These are phyloP conservation scores for Galerucella calmariensis DNA, from an alignment of 2,888 invertebrate species.

Conservation along the genomic window DNA sequence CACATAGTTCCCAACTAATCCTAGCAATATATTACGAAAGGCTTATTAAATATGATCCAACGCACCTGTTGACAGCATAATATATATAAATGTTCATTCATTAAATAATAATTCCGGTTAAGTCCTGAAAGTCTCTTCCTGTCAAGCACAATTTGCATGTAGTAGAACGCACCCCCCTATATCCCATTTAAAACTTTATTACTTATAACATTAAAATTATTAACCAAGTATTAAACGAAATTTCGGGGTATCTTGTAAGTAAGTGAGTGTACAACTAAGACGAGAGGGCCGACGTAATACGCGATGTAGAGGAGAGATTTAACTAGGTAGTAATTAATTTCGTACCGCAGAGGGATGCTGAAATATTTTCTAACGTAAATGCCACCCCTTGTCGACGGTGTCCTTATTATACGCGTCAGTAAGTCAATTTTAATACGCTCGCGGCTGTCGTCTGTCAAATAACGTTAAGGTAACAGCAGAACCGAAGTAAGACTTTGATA, in stretches of 20 bases:
- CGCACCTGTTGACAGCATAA: neutral
- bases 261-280: neutral
- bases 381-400: slow-evolving; percentile 17
- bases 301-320: slow-evolving; percentile 10
- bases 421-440: slow-evolving; percentile 58
- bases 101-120: neutral
- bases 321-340: slow-evolving; percentile 24
- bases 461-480: slow-evolving; percentile 28
- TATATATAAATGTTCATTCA: slow-evolving; percentile 1
- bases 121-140: neutral
- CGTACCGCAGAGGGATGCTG: slow-evolving; percentile 15
- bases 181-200: neutral
- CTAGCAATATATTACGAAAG: neutral
- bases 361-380: slow-evolving; percentile 16
- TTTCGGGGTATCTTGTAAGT: slow-evolving; percentile 8
- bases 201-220: slow-evolving; percentile 16
- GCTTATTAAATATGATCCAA: neutral
- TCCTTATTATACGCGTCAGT: slow-evolving; percentile 56
- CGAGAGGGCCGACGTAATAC: neutral
- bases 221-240: slow-evolving; percentile 18
- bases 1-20: neutral
- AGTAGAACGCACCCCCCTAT: neutral
- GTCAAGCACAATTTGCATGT: neutral
- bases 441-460: slow-evolving; percentile 55
- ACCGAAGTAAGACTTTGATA: neutral